Percentiles rank a stretch among this genome's conserved stretches.
These are phyloP conservation scores for Tretioscincus oriximinensis DNA, from an alignment of 2,113 vertebrate species.

Conservation along the genomic window DNA sequence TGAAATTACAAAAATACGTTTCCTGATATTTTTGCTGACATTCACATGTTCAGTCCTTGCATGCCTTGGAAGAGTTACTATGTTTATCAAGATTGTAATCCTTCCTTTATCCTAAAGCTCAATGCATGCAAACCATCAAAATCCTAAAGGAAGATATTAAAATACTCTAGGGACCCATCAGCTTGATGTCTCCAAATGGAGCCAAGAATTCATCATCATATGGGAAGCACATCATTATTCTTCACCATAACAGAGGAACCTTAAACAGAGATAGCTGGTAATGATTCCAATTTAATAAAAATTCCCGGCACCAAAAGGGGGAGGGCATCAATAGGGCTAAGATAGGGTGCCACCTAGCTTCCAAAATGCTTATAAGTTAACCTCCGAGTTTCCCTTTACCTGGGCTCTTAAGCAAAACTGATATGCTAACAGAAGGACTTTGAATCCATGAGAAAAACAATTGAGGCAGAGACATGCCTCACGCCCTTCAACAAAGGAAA, in stretches of 20 bases:
- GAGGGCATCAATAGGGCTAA: background rate
- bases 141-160: background rate
- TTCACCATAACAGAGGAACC: too few species aligned
- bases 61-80: background rate
- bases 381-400: background rate
- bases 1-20: background rate
- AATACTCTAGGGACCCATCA: background rate
- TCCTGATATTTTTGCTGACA: background rate
- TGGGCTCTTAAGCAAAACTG: background rate
- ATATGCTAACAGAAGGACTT: background rate
- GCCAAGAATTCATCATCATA: too few species aligned
- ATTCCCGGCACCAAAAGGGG: background rate
- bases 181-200: too few species aligned
- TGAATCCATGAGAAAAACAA: background rate
- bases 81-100: background rate
- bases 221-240: too few species aligned
- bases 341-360: conserved; percentile 15
- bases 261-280: background rate
- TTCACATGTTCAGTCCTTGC: background rate
- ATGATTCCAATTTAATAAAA: background rate
- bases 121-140: background rate
- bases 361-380: background rate
- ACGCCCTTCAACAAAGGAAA: background rate
- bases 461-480: background rate
- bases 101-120: background rate